Percentiles rank a stretch among this genome's conserved stretches.
Conservation (phyloP, 2,113 vertebrate genomes). For the Tricholaema leucomelas region DNA sequence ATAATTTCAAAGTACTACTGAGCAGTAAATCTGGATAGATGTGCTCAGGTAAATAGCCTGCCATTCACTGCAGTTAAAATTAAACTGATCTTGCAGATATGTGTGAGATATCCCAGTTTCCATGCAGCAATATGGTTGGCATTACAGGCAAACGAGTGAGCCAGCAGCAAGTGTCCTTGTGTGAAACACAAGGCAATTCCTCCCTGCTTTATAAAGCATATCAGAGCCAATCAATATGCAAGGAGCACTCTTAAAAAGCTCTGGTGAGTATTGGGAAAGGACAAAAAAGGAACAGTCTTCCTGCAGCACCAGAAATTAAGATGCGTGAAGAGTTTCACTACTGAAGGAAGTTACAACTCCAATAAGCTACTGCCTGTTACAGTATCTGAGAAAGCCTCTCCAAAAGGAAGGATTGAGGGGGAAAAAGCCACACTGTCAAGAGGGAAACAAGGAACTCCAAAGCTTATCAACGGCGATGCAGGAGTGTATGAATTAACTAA, state of each 20-base stretch:
- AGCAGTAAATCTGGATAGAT: neutral
- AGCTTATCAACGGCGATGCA: neutral
- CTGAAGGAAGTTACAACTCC: neutral
- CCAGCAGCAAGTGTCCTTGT: no score
- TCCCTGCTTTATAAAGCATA: rapidly evolving
- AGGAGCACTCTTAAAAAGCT: neutral
- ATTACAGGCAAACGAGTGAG: neutral
- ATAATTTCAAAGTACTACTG: neutral
- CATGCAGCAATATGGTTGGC: neutral
- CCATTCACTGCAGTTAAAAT: neutral
- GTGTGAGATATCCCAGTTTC: neutral
- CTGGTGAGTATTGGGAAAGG: neutral
- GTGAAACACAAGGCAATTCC: neutral
- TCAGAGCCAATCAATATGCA: neutral
- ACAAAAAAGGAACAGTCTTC: neutral
- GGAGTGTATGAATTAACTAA: neutral
- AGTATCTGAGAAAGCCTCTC: neutral
- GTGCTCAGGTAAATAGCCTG: neutral
- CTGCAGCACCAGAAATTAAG: neutral
- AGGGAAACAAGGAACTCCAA: neutral
- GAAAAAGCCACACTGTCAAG: neutral
- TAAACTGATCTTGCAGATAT: neutral
- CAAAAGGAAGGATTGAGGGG: neutral
- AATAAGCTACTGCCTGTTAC: neutral
- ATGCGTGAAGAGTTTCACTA: neutral